Evolutionary conservation across 2,888 invertebrate species (phyloP), one percentile per base, ranked within the genome.

Genomic region (Pseudococcus viburni): DNA sequence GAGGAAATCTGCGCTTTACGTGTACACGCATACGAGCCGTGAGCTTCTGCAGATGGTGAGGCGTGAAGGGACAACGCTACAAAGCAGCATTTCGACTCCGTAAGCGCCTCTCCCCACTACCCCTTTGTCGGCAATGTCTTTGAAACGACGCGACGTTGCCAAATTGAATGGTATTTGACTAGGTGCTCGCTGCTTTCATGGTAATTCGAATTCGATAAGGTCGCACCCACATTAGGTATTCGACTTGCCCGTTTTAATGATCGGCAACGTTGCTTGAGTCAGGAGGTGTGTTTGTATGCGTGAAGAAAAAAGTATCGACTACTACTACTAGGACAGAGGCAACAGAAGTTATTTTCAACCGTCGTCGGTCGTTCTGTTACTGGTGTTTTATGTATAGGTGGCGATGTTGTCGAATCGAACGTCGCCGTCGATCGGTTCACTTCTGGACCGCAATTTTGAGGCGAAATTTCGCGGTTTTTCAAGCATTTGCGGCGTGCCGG

Each of bases 331-430:
- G 26, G 26, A 33, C 17, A 7, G 73, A 26, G 73, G 73, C 33
- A 33, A 33, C 33, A 73, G 33, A 33, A 73, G 73, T 73, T 73
- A 73, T 73, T 73, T 73, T 73, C 73, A 73, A 73, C 73, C 33
- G 73, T 33, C 73, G 17, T 64, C 73, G 17, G 73, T 39, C 17
- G 73, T 73, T 1, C 17, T 39, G 73, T 73, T 33, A 73, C 33
- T 33, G 17, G 73, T 39, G 73, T 68, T 68, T 22, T 68, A 26
- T 59, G 59, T 59, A 59, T 59, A 59, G 59, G 59, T 26, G 68
- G 68, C 68, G 68, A 68, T 68, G 68, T 73, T 73, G 73, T 73
- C 73, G 73, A 73, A 73, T 73, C 39, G 73, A 73, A 33, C 73
- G 33, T 73, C 22, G 15, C 15, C 15, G 73, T 12, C 17, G 33